phyloP scores from a whole-genome alignment of 2,113 vertebrate genomes.

The Capreolus pygargus region DNA sequence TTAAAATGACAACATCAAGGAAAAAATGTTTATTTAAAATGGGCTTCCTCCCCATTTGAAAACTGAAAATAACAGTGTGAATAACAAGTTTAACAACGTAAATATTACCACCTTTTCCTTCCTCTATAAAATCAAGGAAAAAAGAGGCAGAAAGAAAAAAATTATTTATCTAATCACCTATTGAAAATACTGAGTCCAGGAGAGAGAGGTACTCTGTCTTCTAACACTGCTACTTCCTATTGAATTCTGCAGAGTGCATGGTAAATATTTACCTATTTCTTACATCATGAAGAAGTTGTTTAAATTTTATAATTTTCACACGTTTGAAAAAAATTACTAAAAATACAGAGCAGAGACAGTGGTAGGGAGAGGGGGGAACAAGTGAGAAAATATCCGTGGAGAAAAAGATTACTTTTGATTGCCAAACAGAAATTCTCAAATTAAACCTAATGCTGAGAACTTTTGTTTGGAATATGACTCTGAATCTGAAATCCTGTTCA shows the following conservation, averaged over 20 bases:
- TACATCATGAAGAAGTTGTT: conserved; percentile 17
- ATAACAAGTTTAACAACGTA: neutral
- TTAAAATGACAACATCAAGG: conserved; percentile 45
- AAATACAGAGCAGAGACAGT: neutral
- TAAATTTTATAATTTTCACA: conserved; percentile 18
- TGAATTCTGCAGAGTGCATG: neutral
- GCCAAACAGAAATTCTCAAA: conserved; percentile 26
- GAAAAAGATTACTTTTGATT: conserved; percentile 7
- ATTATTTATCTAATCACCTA: neutral
- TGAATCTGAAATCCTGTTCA: conserved; percentile 4
- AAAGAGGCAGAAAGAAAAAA: neutral
- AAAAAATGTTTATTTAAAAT: conserved; percentile 62
- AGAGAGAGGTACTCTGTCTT: neutral
- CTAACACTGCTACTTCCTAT: neutral
- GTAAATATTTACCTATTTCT: neutral
- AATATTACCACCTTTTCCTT: neutral
- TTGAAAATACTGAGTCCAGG: conserved; percentile 33
- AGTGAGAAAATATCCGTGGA: neutral
- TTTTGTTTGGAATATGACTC: conserved; percentile 12
- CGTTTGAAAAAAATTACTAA: conserved; percentile 18
- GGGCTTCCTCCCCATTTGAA: neutral
- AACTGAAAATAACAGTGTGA: conserved; percentile 37
- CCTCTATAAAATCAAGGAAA: neutral
- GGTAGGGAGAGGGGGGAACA: neutral
- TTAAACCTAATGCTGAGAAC: conserved; percentile 27